Evolutionary conservation across 2,797 vertebrate genomes (phyloP).

Genomic region (Poecilia picta): DNA sequence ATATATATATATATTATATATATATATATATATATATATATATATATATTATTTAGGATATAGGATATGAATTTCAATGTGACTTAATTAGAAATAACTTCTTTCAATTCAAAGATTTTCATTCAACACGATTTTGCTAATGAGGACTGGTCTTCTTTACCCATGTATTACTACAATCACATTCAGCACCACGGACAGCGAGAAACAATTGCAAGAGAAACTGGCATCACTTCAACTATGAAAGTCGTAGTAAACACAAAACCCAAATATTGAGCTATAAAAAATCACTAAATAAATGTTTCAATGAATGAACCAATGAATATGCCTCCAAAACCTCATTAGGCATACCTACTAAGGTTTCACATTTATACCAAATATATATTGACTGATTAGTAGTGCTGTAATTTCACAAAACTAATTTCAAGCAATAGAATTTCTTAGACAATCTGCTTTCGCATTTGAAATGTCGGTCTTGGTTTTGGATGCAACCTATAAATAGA

Average conservation of each 20-base stretch:
- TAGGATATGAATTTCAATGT: too few species aligned
- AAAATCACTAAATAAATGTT: neutral
- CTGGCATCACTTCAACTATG: neutral
- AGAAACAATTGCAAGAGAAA: neutral
- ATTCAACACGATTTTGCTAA: neutral
- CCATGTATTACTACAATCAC: neutral
- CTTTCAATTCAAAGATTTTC: neutral
- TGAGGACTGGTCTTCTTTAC: neutral
- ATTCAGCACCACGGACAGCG: neutral
- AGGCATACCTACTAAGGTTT: neutral
- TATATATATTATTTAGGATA: too few species aligned
- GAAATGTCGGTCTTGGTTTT: too few species aligned
- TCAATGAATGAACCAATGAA: neutral
- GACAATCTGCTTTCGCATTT: too few species aligned
- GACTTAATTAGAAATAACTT: neutral
- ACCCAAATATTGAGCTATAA: neutral
- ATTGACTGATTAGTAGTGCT: neutral
- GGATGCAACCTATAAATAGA: too few species aligned
- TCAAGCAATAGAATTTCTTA: too few species aligned
- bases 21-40: too few species aligned
- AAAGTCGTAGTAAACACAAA: neutral
- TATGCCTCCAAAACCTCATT: rapidly evolving
- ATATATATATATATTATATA: too few species aligned
- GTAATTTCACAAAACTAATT: too few species aligned
- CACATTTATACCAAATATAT: neutral